A percentile compares a stretch with the other conserved stretches of the same genome.
Evolutionary conservation across 2,888 invertebrate species (phyloP).

Genomic region (Drosophila neutralis): DNA sequence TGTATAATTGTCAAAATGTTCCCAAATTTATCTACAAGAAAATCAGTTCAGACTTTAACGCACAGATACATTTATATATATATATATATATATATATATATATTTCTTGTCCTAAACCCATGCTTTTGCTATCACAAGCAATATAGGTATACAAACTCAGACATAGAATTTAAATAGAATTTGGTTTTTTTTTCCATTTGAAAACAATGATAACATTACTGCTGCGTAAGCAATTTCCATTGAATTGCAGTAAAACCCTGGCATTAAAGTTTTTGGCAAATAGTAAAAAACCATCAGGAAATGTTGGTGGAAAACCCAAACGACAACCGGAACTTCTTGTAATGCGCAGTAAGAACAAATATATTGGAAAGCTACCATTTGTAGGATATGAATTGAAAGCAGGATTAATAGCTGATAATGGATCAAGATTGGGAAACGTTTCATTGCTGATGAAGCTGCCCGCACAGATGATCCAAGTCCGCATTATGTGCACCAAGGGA

Average conservation of each 20-base stretch:
- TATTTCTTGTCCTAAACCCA: neutral
- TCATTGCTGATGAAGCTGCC: slow-evolving; percentile 3
- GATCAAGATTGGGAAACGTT: neutral
- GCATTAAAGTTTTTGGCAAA: slow-evolving; percentile 4
- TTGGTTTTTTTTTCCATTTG: neutral
- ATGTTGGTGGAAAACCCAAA: neutral
- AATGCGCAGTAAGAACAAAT: neutral
- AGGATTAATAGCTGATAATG: neutral
- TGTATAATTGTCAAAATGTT: neutral
- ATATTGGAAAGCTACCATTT: neutral
- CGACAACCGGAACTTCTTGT: neutral
- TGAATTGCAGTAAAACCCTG: slow-evolving; percentile 19
- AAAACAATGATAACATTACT: slow-evolving; percentile 47
- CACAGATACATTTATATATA: neutral
- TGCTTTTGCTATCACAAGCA: slow-evolving; percentile 20
- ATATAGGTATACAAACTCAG: slow-evolving; percentile 1
- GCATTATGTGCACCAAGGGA: slow-evolving; percentile 12
- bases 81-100: neutral
- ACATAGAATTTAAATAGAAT: slow-evolving; percentile 2
- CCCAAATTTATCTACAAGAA: neutral
- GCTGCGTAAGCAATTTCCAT: slow-evolving; percentile 34
- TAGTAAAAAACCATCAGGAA: neutral
- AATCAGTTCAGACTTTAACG: neutral
- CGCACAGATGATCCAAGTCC: neutral
- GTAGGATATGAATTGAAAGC: neutral